Evolutionary conservation across 2,888 invertebrate genomes (phyloP).

Genomic region (Papilio demoleus): DNA sequence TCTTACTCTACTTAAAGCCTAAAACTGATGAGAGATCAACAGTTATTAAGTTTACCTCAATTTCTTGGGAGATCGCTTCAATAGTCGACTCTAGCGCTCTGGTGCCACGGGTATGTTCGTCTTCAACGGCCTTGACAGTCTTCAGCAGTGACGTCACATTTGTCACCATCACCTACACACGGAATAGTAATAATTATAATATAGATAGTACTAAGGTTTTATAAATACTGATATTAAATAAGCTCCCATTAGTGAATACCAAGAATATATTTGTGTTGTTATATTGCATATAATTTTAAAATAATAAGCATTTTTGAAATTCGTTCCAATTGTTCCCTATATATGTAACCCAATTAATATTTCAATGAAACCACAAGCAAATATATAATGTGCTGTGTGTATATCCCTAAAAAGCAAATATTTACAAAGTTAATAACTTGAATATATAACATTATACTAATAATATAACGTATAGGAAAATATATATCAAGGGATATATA

Average conservation of each 20-base stretch:
- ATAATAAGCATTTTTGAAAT: slow-evolving; percentile 2
- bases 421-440: neutral
- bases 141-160: slow-evolving; percentile 99
- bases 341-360: neutral
- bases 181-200: neutral
- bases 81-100: slow-evolving; percentile 98
- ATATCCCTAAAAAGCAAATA: neutral
- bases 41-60: too few species aligned
- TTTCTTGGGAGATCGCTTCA: slow-evolving; percentile 98
- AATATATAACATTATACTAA: too few species aligned
- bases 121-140: slow-evolving; percentile 99
- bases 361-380: neutral
- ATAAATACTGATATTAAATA: slow-evolving; percentile 6
- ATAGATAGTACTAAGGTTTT: slow-evolving; percentile 20
- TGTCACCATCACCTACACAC: slow-evolving; percentile 95
- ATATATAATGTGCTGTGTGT: slow-evolving; percentile 1
- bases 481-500: too few species aligned
- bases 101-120: slow-evolving; percentile 98
- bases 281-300: neutral
- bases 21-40: too few species aligned
- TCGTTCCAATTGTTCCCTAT: neutral
- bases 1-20: too few species aligned
- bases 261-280: too few species aligned
- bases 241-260: slow-evolving; percentile 13
- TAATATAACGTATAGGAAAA: too few species aligned